Conservation (phyloP, 2,888 invertebrate species). For the Eretmocerus hayati region DNA sequence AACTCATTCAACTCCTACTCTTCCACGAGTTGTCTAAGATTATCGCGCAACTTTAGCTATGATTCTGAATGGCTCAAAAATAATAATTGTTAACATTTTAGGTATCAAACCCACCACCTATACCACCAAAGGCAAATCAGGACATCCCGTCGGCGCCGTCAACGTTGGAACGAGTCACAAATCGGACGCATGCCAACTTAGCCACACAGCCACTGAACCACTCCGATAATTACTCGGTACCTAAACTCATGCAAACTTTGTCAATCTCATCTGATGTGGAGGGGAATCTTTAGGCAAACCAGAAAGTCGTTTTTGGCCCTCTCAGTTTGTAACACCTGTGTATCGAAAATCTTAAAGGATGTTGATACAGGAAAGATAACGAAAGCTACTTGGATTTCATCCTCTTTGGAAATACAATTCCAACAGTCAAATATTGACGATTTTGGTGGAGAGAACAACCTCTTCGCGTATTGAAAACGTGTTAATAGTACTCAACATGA, state of each 20-base stretch:
- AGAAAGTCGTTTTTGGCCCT: constrained; percentile 5
- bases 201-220: constrained; percentile 30
- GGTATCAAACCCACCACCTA: constrained; percentile 45
- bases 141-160: constrained; percentile 43
- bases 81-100: constrained; percentile 28
- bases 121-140: constrained; percentile 44
- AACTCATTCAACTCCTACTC: too few species aligned
- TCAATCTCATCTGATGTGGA: constrained; percentile 43
- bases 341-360: constrained; percentile 9
- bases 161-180: constrained; percentile 38
- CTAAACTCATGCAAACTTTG: constrained; percentile 37
- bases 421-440: too few species aligned
- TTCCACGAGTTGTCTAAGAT: too few species aligned
- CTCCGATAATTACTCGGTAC: constrained; percentile 45
- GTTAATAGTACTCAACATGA: too few species aligned
- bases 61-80: too few species aligned
- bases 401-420: too few species aligned
- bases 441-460: too few species aligned
- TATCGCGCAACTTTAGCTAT: too few species aligned
- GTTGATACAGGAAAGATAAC: not conserved
- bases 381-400: not conserved
- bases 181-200: constrained; percentile 23
- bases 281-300: constrained; percentile 40
- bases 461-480: too few species aligned
- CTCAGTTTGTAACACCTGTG: constrained; percentile 29